phyloP scores from a whole-genome alignment of 2,113 vertebrate genomes.

The Spizaetus ornatus region DNA sequence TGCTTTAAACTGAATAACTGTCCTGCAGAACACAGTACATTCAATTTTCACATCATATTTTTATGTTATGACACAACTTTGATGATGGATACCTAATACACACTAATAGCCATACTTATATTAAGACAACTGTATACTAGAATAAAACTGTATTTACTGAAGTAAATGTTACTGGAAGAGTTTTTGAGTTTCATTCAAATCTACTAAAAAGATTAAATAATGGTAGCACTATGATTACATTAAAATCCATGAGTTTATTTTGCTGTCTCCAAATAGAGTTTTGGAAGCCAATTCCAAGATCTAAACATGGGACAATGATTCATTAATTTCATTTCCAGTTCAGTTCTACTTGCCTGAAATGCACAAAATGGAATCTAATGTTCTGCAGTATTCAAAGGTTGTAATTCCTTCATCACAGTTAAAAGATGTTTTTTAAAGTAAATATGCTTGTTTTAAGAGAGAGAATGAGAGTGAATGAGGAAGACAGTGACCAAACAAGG shows the following conservation, averaged over 20 bases:
- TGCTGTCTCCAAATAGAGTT: background rate
- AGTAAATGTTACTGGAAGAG: background rate
- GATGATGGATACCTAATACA: background rate
- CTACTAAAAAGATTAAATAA: background rate
- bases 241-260: background rate
- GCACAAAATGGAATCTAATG: background rate
- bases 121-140: background rate
- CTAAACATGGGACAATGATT: background rate
- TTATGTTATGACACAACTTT: background rate
- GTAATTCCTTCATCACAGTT: background rate
- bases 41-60: background rate
- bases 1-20: background rate
- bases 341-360: background rate
- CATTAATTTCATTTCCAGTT: background rate
- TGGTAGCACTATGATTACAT: background rate
- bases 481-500: background rate
- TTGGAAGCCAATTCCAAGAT: background rate
- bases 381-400: background rate
- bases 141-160: background rate
- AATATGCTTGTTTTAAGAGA: background rate
- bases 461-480: background rate
- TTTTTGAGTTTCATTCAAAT: background rate
- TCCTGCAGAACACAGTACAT: background rate
- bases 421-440: background rate
- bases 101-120: background rate